These are phyloP conservation scores for Cnemophilus loriae DNA, from an alignment of 2,113 vertebrate species.

Conservation along the genomic window DNA sequence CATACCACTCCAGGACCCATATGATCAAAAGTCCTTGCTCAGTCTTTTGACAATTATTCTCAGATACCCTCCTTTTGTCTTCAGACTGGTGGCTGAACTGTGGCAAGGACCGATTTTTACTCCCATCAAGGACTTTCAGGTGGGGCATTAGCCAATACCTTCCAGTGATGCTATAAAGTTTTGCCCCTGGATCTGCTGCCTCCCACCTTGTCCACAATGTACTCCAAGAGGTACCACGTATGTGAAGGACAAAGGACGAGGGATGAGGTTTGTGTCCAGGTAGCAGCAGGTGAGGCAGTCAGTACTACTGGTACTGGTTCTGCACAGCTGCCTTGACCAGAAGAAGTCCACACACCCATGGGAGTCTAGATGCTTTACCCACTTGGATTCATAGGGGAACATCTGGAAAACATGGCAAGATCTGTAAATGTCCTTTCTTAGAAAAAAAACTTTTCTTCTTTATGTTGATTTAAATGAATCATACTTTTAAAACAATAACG, in stretches of 20 bases:
- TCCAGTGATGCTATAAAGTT: not conserved
- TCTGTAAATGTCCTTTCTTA: not conserved
- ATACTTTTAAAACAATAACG: not conserved
- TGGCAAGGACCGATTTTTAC: not conserved
- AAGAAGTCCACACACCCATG: accelerated
- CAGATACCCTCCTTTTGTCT: not conserved
- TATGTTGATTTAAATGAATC: not conserved
- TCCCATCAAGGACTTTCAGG: not conserved
- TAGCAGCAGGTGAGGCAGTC: not conserved
- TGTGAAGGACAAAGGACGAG: not conserved
- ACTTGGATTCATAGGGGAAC: not conserved
- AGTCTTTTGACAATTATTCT: not conserved
- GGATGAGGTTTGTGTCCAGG: not conserved
- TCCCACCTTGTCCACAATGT: not conserved
- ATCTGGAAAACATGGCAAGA: not conserved
- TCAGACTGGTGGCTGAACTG: not conserved
- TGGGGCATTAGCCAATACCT: not conserved
- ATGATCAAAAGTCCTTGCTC: not conserved
- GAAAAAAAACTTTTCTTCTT: not conserved
- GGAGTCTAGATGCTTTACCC: not conserved
- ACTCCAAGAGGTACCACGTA: accelerated
- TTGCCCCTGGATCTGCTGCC: not conserved
- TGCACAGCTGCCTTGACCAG: not conserved
- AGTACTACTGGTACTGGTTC: not conserved
- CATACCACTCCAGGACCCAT: not conserved